These are phyloP conservation scores for Anniella stebbinsi DNA, from an alignment of 2,797 vertebrate genomes.

Conservation along the genomic window DNA sequence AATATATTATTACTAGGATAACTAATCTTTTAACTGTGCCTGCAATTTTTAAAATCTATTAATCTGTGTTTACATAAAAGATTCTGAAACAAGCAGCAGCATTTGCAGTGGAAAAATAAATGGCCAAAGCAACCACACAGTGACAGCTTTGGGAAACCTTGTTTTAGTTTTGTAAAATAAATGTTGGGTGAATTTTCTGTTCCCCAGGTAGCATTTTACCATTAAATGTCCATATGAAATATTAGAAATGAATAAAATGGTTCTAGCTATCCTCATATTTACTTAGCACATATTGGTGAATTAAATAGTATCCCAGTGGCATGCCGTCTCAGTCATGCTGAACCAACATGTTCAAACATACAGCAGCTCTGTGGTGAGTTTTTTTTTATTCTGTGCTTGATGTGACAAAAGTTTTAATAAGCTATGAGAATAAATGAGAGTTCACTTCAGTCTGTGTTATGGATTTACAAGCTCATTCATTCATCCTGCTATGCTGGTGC, in stretches of 20 bases:
- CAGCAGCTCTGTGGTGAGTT: neutral
- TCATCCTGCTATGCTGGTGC: neutral
- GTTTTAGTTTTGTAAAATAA: constrained; percentile 70
- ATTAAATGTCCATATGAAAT: constrained; percentile 62
- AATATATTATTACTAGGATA: constrained; percentile 22
- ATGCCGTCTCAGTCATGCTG: neutral
- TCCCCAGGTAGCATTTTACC: constrained; percentile 60
- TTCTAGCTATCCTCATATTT: constrained; percentile 46
- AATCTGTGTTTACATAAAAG: constrained; percentile 38
- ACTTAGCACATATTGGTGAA: constrained; percentile 48
- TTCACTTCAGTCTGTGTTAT: neutral
- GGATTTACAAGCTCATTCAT: neutral
- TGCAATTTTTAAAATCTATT: constrained; percentile 55
- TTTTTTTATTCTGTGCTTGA: neutral
- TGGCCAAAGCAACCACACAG: constrained; percentile 11
- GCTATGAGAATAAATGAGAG: neutral
- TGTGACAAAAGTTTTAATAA: neutral
- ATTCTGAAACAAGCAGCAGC: constrained; percentile 46
- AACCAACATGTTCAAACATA: constrained; percentile 8
- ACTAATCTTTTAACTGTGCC: constrained; percentile 34
- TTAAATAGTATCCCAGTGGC: constrained; percentile 8
- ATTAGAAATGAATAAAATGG: constrained; percentile 34
- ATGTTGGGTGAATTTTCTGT: constrained; percentile 42
- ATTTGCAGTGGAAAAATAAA: constrained; percentile 49
- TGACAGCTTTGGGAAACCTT: constrained; percentile 66